Conservation (phyloP, 2,797 vertebrate genomes). For the Girardinus metallicus region DNA sequence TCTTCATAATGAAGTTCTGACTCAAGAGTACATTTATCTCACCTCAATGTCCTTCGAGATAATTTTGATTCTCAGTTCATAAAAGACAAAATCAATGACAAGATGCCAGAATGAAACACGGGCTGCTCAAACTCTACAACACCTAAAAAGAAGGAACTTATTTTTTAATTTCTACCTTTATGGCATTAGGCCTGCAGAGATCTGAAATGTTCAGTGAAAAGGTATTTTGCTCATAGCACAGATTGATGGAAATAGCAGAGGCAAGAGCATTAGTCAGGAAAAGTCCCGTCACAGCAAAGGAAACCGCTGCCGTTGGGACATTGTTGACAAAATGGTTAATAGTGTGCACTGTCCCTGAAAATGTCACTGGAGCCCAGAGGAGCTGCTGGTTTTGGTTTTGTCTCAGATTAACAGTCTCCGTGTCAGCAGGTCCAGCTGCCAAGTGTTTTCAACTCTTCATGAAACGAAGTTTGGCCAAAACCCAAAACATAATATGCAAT, state of each 20-base stretch:
- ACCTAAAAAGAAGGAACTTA: conserved; percentile 1
- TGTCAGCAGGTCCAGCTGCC: conserved; percentile 28
- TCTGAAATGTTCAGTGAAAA: conserved; percentile 56
- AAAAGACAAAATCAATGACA: neutral
- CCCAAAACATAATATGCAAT: conserved; percentile 4
- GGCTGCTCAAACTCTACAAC: neutral
- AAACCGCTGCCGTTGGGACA: conserved; percentile 48
- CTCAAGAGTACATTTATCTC: neutral
- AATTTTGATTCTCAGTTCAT: neutral
- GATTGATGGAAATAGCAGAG: conserved; percentile 64
- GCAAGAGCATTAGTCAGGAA: conserved; percentile 58
- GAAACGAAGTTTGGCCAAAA: conserved; percentile 29
- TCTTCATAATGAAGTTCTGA: neutral
- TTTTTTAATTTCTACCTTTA: conserved; percentile 7
- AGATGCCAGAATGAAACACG: neutral
- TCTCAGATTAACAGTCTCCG: conserved; percentile 48
- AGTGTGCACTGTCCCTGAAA: conserved; percentile 70
- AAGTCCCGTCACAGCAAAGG: conserved; percentile 36
- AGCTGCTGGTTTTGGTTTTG: conserved; percentile 42
- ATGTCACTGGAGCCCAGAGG: conserved; percentile 57
- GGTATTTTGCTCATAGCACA: conserved; percentile 65
- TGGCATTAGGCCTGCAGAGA: conserved; percentile 18
- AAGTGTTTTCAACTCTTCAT: conserved; percentile 36
- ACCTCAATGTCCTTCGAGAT: neutral
- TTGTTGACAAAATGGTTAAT: conserved; percentile 71